These are phyloP conservation scores for Fragum sueziense DNA, from an alignment of 2,888 invertebrate species.

Conservation along the genomic window DNA sequence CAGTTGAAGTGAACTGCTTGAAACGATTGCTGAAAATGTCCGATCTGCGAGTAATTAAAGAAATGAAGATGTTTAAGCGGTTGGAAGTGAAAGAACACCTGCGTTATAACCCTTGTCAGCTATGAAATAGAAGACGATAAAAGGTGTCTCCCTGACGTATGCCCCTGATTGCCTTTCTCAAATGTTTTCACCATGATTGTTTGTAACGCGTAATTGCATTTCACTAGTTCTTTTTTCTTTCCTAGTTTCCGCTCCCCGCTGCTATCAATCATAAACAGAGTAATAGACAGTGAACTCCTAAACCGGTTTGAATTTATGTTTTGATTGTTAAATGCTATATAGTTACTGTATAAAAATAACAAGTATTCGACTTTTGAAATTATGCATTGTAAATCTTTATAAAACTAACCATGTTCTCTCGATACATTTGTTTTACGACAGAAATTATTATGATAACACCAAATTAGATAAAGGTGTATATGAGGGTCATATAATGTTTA, in stretches of 20 bases:
- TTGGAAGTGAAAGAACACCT: conserved; percentile 24
- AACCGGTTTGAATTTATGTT: too few relatives aligned
- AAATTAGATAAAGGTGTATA: too few relatives aligned
- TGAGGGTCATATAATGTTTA: too few relatives aligned
- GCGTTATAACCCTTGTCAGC: conserved; percentile 17
- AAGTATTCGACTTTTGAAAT: too few relatives aligned
- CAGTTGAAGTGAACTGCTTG: conserved; percentile 3
- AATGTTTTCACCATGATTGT: conserved; percentile 12
- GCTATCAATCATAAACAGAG: conserved; percentile 11
- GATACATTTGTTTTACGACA: too few relatives aligned
- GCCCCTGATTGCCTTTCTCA: conserved; percentile 11
- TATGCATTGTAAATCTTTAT: too few relatives aligned
- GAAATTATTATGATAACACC: too few relatives aligned
- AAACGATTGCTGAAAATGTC: conserved; percentile 22
- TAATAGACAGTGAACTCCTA: neutral
- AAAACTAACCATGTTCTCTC: too few relatives aligned
- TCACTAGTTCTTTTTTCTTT: neutral
- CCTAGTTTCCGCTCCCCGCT: conserved; percentile 8
- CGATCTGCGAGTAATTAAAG: conserved; percentile 27
- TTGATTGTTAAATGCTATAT: too few relatives aligned
- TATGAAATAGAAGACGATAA: conserved; percentile 19
- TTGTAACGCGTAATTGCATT: conserved; percentile 18
- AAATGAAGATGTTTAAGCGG: conserved; percentile 25
- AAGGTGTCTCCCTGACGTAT: conserved; percentile 4
- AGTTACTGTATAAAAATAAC: too few relatives aligned